phyloP scores from a whole-genome alignment of 2,888 invertebrate species.

The Bimastos eiseni region DNA sequence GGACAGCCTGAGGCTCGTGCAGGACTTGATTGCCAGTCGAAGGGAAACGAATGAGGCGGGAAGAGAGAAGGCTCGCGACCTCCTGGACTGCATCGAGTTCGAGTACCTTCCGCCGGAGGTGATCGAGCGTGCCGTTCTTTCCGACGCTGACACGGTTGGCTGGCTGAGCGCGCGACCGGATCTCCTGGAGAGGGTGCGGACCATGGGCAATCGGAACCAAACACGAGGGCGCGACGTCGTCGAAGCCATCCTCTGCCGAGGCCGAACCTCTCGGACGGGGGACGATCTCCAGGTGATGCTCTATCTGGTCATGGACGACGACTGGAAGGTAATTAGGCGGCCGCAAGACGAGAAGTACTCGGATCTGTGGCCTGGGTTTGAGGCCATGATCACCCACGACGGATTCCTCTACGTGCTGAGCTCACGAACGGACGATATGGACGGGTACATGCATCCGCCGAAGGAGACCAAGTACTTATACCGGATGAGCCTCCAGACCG shows the following conservation, averaged over 20 bases:
- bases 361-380: not conserved
- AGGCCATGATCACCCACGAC: constrained; percentile 10
- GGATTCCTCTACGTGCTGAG: constrained; percentile 20
- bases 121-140: constrained; percentile 18
- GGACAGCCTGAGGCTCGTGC: constrained; percentile 4
- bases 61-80: constrained; percentile 10
- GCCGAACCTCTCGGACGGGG: constrained; percentile 30
- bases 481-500: not conserved
- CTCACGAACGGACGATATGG: constrained; percentile 27
- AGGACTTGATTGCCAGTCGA: constrained; percentile 29
- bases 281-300: constrained; percentile 36
- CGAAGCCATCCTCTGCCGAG: constrained; percentile 36
- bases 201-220: not conserved
- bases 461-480: constrained; percentile 21
- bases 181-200: not conserved
- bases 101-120: constrained; percentile 24
- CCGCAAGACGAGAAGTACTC: not conserved
- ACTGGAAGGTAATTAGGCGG: constrained; percentile 30
- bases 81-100: constrained; percentile 28
- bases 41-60: constrained; percentile 9
- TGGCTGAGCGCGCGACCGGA: not conserved
- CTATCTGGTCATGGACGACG: constrained; percentile 32
- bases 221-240: not conserved
- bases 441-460: constrained; percentile 29
- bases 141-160: not conserved